Evolutionary conservation across 2,797 vertebrate species (phyloP).

Genomic region (Triplophysa yarkandensis): DNA sequence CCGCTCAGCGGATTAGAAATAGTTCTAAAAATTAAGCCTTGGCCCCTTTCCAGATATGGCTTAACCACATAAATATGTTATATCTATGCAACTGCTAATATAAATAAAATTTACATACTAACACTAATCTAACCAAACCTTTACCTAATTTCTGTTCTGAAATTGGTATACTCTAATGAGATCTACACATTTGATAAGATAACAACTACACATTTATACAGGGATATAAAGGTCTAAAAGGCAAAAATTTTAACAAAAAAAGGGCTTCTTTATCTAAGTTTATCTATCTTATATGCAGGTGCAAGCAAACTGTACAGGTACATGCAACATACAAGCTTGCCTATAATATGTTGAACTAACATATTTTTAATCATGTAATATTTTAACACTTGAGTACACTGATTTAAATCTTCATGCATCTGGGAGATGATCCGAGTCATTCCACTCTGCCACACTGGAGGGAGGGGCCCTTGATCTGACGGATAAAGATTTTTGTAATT

Average conservation of each 20-base stretch:
- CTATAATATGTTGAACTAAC: constrained; percentile 93
- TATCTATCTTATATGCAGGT: constrained; percentile 87
- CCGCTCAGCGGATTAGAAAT: constrained; percentile 74
- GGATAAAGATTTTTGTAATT: constrained; percentile 78
- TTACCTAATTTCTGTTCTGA: constrained; percentile 67
- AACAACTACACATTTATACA: constrained; percentile 65
- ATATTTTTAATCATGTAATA: constrained; percentile 86
- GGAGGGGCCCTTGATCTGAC: constrained; percentile 80
- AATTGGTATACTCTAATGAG: constrained; percentile 64
- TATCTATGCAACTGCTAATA: constrained; percentile 69
- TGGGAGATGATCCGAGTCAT: constrained; percentile 90
- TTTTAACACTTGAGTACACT: constrained; percentile 75
- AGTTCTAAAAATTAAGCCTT: constrained; percentile 76
- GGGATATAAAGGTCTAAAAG: constrained; percentile 71
- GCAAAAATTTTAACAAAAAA: constrained; percentile 82
- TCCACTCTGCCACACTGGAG: constrained; percentile 80
- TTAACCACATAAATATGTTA: constrained; percentile 78
- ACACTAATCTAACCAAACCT: constrained; percentile 62
- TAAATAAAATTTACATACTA: constrained; percentile 66
- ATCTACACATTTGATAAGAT: constrained; percentile 59
- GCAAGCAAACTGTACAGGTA: constrained; percentile 99
- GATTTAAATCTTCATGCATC: constrained; percentile 96
- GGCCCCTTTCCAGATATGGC: constrained; percentile 81
- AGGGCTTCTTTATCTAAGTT: constrained; percentile 96
- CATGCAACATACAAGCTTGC: constrained; percentile 99